Conservation (phyloP, 2,888 invertebrate genomes). For the Phengaris arion region DNA sequence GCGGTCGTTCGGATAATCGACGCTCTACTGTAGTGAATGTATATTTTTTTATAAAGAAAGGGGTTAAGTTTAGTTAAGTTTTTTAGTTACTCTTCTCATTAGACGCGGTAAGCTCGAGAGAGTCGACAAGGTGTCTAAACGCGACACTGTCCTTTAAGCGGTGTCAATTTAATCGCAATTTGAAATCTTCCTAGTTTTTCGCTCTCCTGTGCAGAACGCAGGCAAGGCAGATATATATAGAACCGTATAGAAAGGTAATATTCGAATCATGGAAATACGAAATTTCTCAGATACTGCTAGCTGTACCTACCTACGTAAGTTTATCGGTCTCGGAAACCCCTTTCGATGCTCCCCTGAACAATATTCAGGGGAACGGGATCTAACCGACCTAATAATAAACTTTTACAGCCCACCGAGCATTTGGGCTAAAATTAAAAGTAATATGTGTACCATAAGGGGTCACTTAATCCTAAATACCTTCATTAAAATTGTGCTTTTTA, state of each 20-base stretch:
- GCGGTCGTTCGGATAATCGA: too few relatives aligned
- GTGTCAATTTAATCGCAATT: too few relatives aligned
- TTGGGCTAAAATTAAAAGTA: conserved; percentile 39
- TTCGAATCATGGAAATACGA: not conserved
- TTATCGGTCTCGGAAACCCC: conserved; percentile 27
- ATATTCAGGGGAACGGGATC: conserved; percentile 52
- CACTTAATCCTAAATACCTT: not conserved
- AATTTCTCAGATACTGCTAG: not conserved
- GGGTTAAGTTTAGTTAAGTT: too few relatives aligned
- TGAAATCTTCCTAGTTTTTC: not conserved
- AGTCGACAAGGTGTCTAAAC: too few relatives aligned
- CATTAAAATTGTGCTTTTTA: not conserved
- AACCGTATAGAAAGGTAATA: not conserved
- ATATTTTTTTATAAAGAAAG: too few relatives aligned
- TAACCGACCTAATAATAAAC: conserved; percentile 68
- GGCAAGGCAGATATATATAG: not conserved
- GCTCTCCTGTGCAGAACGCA: not conserved
- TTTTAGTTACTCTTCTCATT: too few relatives aligned
- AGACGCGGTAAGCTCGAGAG: too few relatives aligned
- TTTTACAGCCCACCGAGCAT: conserved; percentile 59
- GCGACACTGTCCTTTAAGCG: too few relatives aligned
- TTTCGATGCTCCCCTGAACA: conserved; percentile 53
- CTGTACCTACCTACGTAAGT: conserved; percentile 33
- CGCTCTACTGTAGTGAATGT: too few relatives aligned
- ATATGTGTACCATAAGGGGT: conserved; percentile 30